phyloP scores from a whole-genome alignment of 2,113 vertebrate species.

The Gymnocephalus cernua region DNA sequence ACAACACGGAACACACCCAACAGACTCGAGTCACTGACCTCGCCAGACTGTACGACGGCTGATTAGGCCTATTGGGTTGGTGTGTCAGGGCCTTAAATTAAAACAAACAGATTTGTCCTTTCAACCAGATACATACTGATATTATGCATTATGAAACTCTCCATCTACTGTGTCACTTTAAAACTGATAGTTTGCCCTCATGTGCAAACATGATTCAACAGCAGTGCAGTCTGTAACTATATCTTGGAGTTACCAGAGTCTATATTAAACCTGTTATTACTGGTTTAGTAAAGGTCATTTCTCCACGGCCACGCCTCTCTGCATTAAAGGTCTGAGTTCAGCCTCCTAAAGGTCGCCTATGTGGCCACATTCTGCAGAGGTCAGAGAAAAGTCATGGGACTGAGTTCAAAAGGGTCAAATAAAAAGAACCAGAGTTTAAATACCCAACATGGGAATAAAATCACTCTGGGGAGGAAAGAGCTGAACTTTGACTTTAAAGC shows the following conservation, averaged over 20 bases:
- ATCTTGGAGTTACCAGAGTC: constrained; percentile 73
- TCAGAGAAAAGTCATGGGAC: constrained; percentile 52
- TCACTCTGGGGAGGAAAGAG: not conserved
- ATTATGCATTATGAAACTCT: not conserved
- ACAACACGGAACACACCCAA: too few relatives aligned
- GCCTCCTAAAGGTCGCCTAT: constrained; percentile 72
- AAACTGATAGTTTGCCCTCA: not conserved
- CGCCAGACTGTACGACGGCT: too few relatives aligned
- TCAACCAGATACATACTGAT: not conserved
- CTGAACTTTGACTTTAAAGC: constrained; percentile 46
- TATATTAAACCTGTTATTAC: constrained; percentile 79
- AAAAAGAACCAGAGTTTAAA: constrained; percentile 29
- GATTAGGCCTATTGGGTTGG: too few relatives aligned
- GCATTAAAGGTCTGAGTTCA: constrained; percentile 83
- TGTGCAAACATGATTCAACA: constrained; percentile 21
- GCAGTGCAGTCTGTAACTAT: constrained; percentile 52
- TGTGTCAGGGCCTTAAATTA: too few relatives aligned
- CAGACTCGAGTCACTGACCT: too few relatives aligned
- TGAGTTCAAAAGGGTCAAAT: constrained; percentile 26
- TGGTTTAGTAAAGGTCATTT: constrained; percentile 79
- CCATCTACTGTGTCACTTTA: not conserved
- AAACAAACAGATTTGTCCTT: not conserved
- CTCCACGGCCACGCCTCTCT: constrained; percentile 8
- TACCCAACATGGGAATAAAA: constrained; percentile 20
- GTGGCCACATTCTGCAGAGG: constrained; percentile 74